Base-by-base conservation (phyloP, 2,797 vertebrate genomes). In the Acanthopagrus latus region DNA sequence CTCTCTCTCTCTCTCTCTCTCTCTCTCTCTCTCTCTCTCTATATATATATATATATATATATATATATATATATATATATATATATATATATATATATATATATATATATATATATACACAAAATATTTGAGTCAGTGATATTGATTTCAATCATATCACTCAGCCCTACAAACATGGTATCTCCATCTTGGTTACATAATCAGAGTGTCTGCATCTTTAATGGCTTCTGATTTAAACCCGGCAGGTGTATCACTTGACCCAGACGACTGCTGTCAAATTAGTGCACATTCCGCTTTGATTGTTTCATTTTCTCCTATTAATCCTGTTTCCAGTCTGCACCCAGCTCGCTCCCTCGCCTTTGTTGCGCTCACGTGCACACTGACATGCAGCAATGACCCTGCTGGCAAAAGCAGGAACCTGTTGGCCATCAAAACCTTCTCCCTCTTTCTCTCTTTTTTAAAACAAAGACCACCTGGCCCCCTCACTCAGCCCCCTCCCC, bases 381-480 rank as follows among this genome's bases (percentile, higher is more conserved):
- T 41, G 56, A 84, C 77, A 72, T 55, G 67, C 69, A 66, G 75
- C 68, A 58, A 43, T 64, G 70, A 71, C 69, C 76, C 64, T 44
- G 1, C 80, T 51, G 71, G 69, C 38, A 64, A 63, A 76, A 70
- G 64, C 70, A 71, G 68, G 74, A 83, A 80, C 80, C 71, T 82
- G 67, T 88, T 74, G 57, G 62, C 54, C 41, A 58, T 74, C 27
- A 1, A 65, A 33, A 33, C 33, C 33, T 33, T 33, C 33, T 33
- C 33, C 7, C 33, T 33, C 33, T 52, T 33, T 18, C 21, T 56
- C 27, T 25, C 43, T 25, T 56, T 50, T 68, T 51, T 66, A 58
- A 38, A 16, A 82, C 27, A 76, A 82, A 88, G 77, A 80, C 76
- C 82, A 82, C 80, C 86, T 89, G 72, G 76, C 84, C 86, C 48